Conservation (phyloP, 2,888 invertebrate genomes). For the Lacanobia oleracea region DNA sequence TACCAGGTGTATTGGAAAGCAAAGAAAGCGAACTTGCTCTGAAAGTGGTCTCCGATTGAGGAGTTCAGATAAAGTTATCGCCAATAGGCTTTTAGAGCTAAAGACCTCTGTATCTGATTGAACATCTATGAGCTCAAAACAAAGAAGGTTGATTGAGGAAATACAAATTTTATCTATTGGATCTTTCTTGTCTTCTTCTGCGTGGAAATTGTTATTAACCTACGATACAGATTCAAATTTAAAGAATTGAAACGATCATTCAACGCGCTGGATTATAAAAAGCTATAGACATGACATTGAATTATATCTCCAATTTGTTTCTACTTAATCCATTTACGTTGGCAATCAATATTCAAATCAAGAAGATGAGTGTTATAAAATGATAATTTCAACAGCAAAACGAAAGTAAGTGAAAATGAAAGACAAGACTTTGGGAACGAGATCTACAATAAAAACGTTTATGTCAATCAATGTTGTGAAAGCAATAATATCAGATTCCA, state of each 20-base stretch:
- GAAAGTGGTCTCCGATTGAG: constrained; percentile 67
- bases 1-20: constrained; percentile 76
- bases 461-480: constrained; percentile 65
- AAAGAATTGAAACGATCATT: constrained; percentile 9
- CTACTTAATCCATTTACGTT: background rate
- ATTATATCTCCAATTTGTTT: constrained; percentile 2
- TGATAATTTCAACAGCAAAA: constrained; percentile 33
- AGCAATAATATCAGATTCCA: constrained; percentile 63
- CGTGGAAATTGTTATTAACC: constrained; percentile 1
- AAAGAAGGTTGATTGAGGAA: constrained; percentile 1
- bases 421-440: constrained; percentile 54
- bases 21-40: constrained; percentile 73
- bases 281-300: constrained; percentile 10
- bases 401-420: constrained; percentile 59
- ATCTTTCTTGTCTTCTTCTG: background rate
- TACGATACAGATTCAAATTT: background rate
- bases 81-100: constrained; percentile 38
- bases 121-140: constrained; percentile 1
- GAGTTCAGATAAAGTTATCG: constrained; percentile 49
- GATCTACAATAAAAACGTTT: constrained; percentile 50
- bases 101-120: constrained; percentile 31
- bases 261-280: constrained; percentile 9
- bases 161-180: background rate
- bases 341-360: constrained; percentile 31
- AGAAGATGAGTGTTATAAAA: constrained; percentile 32